Base-by-base conservation (phyloP, 2,113 vertebrate species). In the Carassius gibelio region DNA sequence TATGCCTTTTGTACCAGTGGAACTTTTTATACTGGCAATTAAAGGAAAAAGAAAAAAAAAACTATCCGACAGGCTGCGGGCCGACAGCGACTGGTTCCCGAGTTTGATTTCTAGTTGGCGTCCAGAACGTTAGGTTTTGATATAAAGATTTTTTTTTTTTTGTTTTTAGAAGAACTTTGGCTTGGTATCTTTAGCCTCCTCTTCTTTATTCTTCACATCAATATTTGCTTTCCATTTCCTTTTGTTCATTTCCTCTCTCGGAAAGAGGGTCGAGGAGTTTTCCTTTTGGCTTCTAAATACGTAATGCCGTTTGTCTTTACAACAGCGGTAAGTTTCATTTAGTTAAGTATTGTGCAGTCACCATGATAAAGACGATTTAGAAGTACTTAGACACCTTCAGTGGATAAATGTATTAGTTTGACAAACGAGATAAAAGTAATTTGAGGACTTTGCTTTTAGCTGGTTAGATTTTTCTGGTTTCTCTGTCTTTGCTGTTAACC, bases 21-120 rank as follows among this genome's bases (percentile, higher is more conserved):
- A 97, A 97, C 93, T 99, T 99, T 99, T 99, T 99, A 99, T 99
- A 99, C 97, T 98, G 97, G 97, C 98, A 96, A 99, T 99, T 98
- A 97, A 99, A 99, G 97, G 96, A 95, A 95, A 96, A 92, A 79
- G 89, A 90, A 94, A 94, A 95, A 92, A 92, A 91, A 91, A 86
- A 91, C 48, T 77, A 84, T 83, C 90, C 92, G 94, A 94, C 95
- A 89, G 95, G 94, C 96, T 96, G 96, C 96, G 96, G 84, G 96
- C 95, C 87, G 95, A 95, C 94, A 93, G 95, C 93, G 95, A 96
- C 95, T 95, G 96, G 95, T 95, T 96, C 96, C 96, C 95, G 94
- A 95, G 96, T 97, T 94, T 97, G 96, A 97, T 98, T 98, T 97
- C 95, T 93, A 94, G 95, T 95, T 69, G 95, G 94, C 92, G 94